A percentile compares a stretch with the other conserved stretches of the same genome.
Conservation (phyloP, 2,888 invertebrate species). For the Andrena minutula region DNA sequence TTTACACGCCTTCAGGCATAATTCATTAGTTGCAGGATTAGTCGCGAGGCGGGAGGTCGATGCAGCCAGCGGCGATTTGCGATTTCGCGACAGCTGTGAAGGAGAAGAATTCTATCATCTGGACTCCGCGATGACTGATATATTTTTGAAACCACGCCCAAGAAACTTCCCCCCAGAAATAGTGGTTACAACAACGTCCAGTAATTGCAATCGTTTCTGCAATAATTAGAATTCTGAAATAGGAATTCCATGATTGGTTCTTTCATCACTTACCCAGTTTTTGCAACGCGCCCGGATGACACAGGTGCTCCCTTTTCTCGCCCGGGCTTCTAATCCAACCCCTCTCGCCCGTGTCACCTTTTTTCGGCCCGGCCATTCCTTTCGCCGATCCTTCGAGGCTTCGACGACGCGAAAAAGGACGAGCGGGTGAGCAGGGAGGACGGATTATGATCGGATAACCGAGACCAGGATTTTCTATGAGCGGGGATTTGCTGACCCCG, state of each 20-base stretch:
- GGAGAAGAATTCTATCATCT: conserved; percentile 34
- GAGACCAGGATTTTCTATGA: conserved; percentile 52
- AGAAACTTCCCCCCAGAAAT: too few species aligned
- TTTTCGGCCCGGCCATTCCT: conserved; percentile 43
- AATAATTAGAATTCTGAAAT: background rate
- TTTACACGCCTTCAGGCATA: conserved; percentile 49
- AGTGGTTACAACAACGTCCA: background rate
- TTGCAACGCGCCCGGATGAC: conserved; percentile 2
- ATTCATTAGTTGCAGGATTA: conserved; percentile 61
- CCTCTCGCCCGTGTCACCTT: conserved; percentile 27
- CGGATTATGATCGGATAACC: conserved; percentile 70
- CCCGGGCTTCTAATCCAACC: conserved; percentile 34
- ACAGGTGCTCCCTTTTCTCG: conserved; percentile 14
- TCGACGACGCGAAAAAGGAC: conserved; percentile 49
- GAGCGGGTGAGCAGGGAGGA: conserved; percentile 33
- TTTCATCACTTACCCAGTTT: background rate
- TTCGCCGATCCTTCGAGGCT: conserved; percentile 32
- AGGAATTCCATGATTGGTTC: background rate
- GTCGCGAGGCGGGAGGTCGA: conserved; percentile 57
- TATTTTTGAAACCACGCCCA: background rate
- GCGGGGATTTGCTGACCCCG: conserved; percentile 59
- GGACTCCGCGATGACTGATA: background rate
- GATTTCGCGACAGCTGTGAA: conserved; percentile 75
- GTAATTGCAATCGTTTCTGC: background rate
- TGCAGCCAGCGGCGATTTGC: conserved; percentile 67